Evolutionary conservation across 2,113 vertebrate genomes (phyloP).

Genomic region (Nicator chloris): DNA sequence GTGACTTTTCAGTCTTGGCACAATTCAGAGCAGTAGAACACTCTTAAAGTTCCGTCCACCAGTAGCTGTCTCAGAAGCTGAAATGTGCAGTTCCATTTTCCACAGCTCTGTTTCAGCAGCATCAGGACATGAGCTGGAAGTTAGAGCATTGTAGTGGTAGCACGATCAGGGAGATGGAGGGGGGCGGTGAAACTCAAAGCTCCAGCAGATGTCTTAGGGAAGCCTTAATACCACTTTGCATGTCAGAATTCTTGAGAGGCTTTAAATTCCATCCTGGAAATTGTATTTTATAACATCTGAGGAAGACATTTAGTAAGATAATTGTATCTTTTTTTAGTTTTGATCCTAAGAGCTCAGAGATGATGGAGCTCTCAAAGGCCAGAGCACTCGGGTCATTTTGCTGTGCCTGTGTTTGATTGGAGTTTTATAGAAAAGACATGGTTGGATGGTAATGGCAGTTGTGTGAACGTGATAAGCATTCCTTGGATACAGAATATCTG

Average conservation of each 20-base stretch:
- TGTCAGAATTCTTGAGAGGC: not conserved
- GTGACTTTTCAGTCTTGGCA: not conserved
- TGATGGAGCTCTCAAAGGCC: not conserved
- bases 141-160: not conserved
- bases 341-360: not conserved
- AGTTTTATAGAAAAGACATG: not conserved
- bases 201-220: not conserved
- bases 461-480: not conserved
- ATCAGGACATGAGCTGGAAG: not conserved
- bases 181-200: not conserved
- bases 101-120: not conserved
- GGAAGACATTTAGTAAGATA: not conserved
- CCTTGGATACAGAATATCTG: not conserved
- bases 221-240: not conserved
- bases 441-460: not conserved
- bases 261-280: not conserved
- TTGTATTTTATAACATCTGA: conserved; percentile 12
- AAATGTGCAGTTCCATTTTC: not conserved
- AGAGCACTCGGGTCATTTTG: not conserved
- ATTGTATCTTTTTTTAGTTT: not conserved
- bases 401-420: not conserved
- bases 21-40: not conserved
- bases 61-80: not conserved
- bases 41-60: not conserved
- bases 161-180: not conserved